These are phyloP conservation scores for Oreotrochilus melanogaster DNA, from an alignment of 2,113 vertebrate genomes.

Conservation along the genomic window DNA sequence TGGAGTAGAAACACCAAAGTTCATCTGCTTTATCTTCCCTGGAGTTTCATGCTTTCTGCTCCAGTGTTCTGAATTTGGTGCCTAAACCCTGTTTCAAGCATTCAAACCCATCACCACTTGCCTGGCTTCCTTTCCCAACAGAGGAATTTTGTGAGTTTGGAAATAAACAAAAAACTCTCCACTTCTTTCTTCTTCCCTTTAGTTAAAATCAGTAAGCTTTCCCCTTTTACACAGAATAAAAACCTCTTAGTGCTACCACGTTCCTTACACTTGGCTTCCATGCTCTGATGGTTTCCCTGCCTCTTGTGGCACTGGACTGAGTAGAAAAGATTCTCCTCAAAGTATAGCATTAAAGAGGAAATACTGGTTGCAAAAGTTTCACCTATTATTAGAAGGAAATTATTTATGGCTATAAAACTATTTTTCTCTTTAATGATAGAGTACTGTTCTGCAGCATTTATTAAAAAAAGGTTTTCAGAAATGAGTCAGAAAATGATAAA, in stretches of 20 bases:
- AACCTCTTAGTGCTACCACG: neutral
- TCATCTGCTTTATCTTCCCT: neutral
- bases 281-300: neutral
- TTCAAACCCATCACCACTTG: neutral
- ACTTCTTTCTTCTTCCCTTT: neutral
- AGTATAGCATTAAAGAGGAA: neutral
- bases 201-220: neutral
- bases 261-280: neutral
- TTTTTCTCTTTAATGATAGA: neutral
- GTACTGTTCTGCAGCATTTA: neutral
- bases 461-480: neutral
- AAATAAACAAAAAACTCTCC: neutral
- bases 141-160: neutral
- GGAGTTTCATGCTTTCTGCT: neutral
- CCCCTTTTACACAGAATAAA: neutral
- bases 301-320: neutral
- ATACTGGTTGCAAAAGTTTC: neutral
- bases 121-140: neutral
- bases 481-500: neutral
- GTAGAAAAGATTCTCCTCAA: neutral
- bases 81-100: neutral
- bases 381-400: neutral
- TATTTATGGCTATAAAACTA: neutral
- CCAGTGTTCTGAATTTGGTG: neutral
- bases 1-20: neutral